phyloP scores from a whole-genome alignment of 2,888 invertebrate species.

The Platerodrilus igneus region DNA sequence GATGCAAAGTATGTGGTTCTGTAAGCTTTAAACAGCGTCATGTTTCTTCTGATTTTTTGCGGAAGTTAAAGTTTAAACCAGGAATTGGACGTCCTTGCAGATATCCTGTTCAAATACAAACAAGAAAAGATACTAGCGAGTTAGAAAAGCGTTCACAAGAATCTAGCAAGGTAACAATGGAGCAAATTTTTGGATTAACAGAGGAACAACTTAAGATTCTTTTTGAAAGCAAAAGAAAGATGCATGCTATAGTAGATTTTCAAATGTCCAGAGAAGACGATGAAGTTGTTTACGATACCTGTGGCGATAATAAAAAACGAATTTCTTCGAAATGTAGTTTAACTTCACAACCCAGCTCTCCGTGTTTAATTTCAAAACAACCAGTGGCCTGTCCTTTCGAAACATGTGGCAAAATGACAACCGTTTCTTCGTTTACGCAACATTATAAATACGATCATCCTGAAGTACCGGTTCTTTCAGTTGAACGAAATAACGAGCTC shows the following conservation, averaged over 20 bases:
- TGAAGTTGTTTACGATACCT: too few relatives aligned
- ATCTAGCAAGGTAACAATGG: too few relatives aligned
- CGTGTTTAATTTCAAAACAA: conserved; percentile 17
- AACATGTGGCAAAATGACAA: conserved; percentile 40
- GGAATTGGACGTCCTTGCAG: conserved; percentile 40
- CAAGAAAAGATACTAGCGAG: too few relatives aligned
- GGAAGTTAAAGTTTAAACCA: conserved; percentile 38
- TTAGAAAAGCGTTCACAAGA: neutral
- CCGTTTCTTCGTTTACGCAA: conserved; percentile 37
- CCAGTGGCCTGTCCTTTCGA: conserved; percentile 40
- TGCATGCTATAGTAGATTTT: too few relatives aligned
- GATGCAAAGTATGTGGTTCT: conserved; percentile 27
- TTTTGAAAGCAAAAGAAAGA: neutral
- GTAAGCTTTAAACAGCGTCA: conserved; percentile 24
- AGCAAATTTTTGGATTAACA: conserved; percentile 1
- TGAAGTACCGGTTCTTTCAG: conserved; percentile 33
- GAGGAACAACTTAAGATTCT: neutral
- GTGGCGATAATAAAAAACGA: too few relatives aligned
- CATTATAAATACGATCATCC: conserved; percentile 44
- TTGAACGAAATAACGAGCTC: conserved; percentile 36
- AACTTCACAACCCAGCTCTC: too few relatives aligned
- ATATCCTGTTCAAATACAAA: too few relatives aligned
- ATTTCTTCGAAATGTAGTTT: too few relatives aligned
- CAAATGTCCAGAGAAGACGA: too few relatives aligned
- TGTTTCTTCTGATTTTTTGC: conserved; percentile 34